Base-by-base conservation (phyloP, 2,888 invertebrate genomes). In the Salpingus planirostris region DNA sequence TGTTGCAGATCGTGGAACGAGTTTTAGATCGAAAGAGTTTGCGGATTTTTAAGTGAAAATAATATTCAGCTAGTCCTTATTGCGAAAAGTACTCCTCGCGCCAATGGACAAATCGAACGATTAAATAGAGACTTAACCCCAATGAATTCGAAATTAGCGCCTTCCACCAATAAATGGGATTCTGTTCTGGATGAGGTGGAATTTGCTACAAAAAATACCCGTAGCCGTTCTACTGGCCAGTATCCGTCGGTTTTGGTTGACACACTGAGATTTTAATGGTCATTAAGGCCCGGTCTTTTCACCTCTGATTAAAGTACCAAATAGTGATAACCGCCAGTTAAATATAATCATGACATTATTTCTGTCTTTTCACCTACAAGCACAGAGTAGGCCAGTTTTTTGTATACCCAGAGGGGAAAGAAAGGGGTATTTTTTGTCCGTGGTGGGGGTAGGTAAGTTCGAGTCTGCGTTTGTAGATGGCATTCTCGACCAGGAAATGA, bases 61-160 rank as follows among this genome's bases (percentile, higher is more conserved):
- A 36, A 27, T 7, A 44, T 55, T 4, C 25, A 42, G 21, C 49
- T 49, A 26, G 39, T 51, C n/a, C 34, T 45, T 18, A 42, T 53
- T 2, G 50, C 54, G 3, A 38, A 43, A 2, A 44, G 37, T 3
- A 46, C 46, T 1, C 55, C 55, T 1, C 41, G 52, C 13, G 49
- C 51, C 1, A 55, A 57, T 29, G 52, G 56, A 1, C 54, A 57
- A 35, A 40, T 43, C 2, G 48, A 50, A 21, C 25, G 46, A 11
- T 32, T 43, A 10, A 47, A 53, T 27, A 37, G 42, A 0, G 31
- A 28, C 0, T 34, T 52, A 8, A 52, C 42, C 1, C 45, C 44
- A n/a, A 47, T 48, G 36, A 21, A 52, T 10, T 35, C 47, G 8
- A 54, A 52, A 33, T 22, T 47, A 10, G 29, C 28, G 6, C 39